Conservation (phyloP, 2,797 vertebrate genomes). For the Platalea minor region DNA sequence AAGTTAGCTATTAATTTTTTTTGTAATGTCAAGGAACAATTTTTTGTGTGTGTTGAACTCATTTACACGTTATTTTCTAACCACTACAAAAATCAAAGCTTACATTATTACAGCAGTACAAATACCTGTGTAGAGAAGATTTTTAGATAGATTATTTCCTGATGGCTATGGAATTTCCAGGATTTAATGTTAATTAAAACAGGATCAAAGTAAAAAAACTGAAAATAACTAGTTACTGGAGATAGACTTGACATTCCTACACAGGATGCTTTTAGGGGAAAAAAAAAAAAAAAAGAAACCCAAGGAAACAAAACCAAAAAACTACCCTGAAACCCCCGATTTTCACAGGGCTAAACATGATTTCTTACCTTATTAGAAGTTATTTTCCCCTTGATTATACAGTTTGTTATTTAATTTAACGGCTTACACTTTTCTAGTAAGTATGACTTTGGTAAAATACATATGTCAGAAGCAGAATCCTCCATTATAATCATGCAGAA, state of each 20-base stretch:
- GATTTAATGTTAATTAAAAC: background rate
- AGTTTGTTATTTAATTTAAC: background rate
- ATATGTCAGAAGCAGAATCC: background rate
- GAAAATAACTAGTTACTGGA: background rate
- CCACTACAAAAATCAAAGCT: background rate
- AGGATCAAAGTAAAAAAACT: background rate
- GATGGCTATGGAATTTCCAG: background rate
- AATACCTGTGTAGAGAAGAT: background rate
- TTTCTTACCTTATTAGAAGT: slow-evolving; percentile 20
- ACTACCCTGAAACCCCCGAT: background rate
- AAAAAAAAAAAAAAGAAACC: background rate
- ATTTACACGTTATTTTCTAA: background rate
- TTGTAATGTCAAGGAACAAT: background rate
- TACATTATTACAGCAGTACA: background rate
- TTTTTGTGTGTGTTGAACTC: background rate
- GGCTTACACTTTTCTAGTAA: background rate
- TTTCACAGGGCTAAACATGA: background rate
- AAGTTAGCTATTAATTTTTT: background rate
- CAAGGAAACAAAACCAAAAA: background rate
- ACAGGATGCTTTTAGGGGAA: background rate
- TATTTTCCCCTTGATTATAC: background rate
- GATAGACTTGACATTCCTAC: background rate
- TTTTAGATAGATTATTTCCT: background rate
- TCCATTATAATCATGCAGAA: background rate
- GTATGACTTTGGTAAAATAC: background rate